Evolutionary conservation across 35 echinoderm and acorn worm genomes (phyloP).

Genomic region (Anneissia japonica): DNA sequence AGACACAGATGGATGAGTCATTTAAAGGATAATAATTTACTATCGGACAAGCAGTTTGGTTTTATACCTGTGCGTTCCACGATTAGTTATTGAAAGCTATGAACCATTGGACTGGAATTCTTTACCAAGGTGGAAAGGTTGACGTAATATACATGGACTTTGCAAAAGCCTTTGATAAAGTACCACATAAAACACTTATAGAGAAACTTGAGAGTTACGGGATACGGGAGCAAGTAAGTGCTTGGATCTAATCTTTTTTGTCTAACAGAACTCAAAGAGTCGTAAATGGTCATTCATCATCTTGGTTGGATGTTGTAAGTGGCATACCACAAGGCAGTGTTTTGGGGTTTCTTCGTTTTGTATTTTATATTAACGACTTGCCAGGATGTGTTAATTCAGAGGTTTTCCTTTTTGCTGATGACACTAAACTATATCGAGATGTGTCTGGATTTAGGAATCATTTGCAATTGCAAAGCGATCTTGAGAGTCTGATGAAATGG

Average conservation of each 20-base stretch:
- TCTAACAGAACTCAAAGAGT: not conserved
- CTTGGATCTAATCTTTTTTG: not conserved
- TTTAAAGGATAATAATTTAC: not conserved
- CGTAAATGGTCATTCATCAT: not conserved
- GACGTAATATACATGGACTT: conserved; percentile 42
- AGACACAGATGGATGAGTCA: not conserved
- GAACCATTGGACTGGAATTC: not conserved
- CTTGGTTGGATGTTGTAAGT: not conserved
- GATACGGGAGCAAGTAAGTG: not conserved
- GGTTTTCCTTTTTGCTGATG: not conserved
- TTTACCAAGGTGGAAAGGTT: not conserved
- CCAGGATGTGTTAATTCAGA: not conserved
- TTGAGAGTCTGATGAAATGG: not conserved
- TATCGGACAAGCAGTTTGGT: not conserved
- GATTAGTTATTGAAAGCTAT: not conserved
- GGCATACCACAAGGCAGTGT: not conserved
- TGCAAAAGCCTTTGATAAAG: conserved; percentile 44
- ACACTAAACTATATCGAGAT: not conserved
- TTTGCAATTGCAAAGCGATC: not conserved
- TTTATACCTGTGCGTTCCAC: not conserved
- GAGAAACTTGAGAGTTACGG: not conserved
- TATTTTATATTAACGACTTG: not conserved
- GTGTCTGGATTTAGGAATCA: not conserved
- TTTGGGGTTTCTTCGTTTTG: not conserved
- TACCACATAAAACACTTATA: not conserved